phyloP scores from a whole-genome alignment of 2,888 invertebrate species.

The Itoplectis maculator region DNA sequence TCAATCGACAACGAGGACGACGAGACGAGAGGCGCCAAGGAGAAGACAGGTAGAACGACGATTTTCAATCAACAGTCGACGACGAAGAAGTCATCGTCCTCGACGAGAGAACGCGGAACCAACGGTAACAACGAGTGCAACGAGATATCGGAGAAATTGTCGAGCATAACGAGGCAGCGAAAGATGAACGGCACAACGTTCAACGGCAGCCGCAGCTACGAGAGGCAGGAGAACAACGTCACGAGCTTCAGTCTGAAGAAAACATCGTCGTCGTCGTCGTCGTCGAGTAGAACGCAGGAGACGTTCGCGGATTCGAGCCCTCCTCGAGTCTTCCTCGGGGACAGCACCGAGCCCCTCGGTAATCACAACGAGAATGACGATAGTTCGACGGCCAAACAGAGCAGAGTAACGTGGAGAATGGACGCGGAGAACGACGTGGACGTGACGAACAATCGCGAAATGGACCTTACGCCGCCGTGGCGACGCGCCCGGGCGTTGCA shows the following conservation, averaged over 20 bases:
- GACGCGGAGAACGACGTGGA: conserved; percentile 36
- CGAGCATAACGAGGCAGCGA: conserved; percentile 77
- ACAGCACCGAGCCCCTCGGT: not conserved
- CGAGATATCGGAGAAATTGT: conserved; percentile 81
- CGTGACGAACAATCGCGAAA: conserved; percentile 62
- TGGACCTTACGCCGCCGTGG: conserved; percentile 82
- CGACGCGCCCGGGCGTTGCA: conserved; percentile 77
- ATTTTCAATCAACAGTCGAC: not conserved
- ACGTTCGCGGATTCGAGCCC: conserved; percentile 28
- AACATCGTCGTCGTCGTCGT: conserved; percentile 19
- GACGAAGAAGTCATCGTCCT: not conserved
- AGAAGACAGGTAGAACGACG: conserved; percentile 27
- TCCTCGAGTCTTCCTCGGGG: conserved; percentile 16
- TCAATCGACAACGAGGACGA: not conserved
- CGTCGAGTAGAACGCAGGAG: conserved; percentile 9
- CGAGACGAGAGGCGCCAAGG: conserved; percentile 6
- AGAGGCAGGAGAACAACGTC: conserved; percentile 53
- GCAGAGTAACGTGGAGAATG: conserved; percentile 51
- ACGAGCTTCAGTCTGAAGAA: conserved; percentile 64
- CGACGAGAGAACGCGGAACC: too few relatives aligned
- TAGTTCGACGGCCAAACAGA: not conserved
- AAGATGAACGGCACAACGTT: conserved; percentile 82
- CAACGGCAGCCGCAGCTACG: conserved; percentile 77
- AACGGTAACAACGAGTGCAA: conserved; percentile 72
- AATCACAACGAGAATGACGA: conserved; percentile 14